A percentile compares a stretch with the other conserved stretches of the same genome.
phyloP scores from a whole-genome alignment of 2,797 vertebrate genomes.

The Hypotaenidia okinawae region DNA sequence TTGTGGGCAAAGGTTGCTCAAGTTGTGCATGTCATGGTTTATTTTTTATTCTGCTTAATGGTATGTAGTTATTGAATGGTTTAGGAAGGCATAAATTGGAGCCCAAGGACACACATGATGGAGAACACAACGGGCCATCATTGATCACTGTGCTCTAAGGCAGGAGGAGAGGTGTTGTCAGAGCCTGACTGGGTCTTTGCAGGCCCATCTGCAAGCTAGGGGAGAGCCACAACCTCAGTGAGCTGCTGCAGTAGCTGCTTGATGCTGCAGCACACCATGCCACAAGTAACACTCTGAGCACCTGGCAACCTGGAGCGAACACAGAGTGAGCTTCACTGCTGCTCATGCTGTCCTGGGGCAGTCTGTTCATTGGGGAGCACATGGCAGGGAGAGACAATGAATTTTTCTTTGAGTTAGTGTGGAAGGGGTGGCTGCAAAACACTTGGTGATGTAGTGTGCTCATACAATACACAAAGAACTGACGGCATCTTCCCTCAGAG shows the following conservation, averaged over 20 bases:
- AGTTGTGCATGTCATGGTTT: fast-evolving
- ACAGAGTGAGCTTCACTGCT: neutral
- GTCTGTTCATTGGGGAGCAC: neutral
- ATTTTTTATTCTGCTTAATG: neutral
- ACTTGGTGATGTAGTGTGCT: neutral
- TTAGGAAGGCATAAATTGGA: neutral
- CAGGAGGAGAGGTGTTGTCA: neutral
- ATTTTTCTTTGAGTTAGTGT: neutral
- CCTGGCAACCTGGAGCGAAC: neutral
- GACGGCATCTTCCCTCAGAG: neutral
- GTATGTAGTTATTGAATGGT: neutral
- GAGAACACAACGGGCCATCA: neutral
- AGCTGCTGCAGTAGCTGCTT: neutral
- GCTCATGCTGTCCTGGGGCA: neutral
- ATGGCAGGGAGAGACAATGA: neutral
- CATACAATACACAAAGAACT: neutral
- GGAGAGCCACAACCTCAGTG: fast-evolving
- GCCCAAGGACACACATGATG: neutral
- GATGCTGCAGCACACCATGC: fast-evolving
- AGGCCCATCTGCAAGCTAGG: neutral
- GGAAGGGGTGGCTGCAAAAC: neutral
- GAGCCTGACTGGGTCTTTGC: neutral
- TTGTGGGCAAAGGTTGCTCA: neutral
- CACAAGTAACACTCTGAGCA: fast-evolving
- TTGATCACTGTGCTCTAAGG: fast-evolving